Evolutionary conservation across 2,797 vertebrate species (phyloP), one percentile per base, ranked within the genome.

Genomic region (Aeoliscus strigatus): DNA sequence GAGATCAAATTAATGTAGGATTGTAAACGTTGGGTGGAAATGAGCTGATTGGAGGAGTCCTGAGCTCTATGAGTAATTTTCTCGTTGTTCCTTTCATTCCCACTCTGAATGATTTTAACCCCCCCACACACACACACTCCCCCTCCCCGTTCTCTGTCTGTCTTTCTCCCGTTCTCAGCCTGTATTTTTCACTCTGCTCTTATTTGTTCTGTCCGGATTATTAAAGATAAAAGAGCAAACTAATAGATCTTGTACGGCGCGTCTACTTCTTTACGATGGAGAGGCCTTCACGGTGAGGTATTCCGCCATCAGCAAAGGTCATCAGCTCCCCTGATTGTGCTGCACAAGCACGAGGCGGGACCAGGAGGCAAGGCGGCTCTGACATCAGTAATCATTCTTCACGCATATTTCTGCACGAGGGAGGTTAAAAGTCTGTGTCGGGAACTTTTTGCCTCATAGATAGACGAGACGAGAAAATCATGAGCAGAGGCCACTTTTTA

Each of bases 171-270:
- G n/a, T 30, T 48, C 47, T 36, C 59, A 50, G 33, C 31, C 56
- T 69, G 55, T 70, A 30, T 59, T 63, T 66, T 64, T 42, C 23
- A 33, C 50, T 57, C 39, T 25, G 43, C 39, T 73, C 52, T 75
- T 79, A 76, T 73, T 77, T 73, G 59, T 62, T 70, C 77, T 68
- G 73, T 80, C 75, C 71, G 71, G 72, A 71, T 74, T 79, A 80
- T 77, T 71, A 55, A 74, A 56, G 71, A 80, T 71, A 78, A 80
- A 83, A 80, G 71, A 79, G 66, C 73, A 79, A 75, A 76, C 67
- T 60, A 71, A 78, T 78, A 79, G 66, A 77, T 76, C 63, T 68
- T 55, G 25, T 17, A 7, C 14, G n/a, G 30, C 37, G 27, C 11
- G 62, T 62, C 47, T 36, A 4, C 58, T 25, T 12, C 61, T 78